Evolutionary conservation across 2,113 vertebrate genomes (phyloP).

Genomic region (Aspidoscelis tigris): DNA sequence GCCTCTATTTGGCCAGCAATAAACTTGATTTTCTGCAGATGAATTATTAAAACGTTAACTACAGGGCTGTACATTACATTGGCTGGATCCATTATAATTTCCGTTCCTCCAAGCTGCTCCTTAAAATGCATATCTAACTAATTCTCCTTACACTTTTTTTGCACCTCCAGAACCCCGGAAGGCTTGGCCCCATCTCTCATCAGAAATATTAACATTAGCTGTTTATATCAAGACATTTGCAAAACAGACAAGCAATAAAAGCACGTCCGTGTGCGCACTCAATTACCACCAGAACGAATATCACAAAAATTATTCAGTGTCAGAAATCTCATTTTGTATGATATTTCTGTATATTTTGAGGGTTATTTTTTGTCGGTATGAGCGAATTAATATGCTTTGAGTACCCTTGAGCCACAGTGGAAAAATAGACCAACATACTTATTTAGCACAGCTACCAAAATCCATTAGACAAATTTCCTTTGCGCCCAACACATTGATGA

Average conservation of each 20-base stretch:
- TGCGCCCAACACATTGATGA: conserved; percentile 84
- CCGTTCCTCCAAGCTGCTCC: conserved; percentile 60
- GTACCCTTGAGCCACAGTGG: conserved; percentile 82
- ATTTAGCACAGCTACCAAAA: conserved; percentile 81
- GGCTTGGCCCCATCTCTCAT: conserved; percentile 73
- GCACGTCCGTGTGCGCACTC: conserved; percentile 51
- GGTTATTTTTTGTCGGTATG: conserved; percentile 75
- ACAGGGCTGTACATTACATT: conserved; percentile 60
- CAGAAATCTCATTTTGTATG: conserved; percentile 85
- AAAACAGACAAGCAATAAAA: conserved; percentile 82
- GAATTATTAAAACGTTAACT: conserved; percentile 69
- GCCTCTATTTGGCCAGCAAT: conserved; percentile 43
- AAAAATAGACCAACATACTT: conserved; percentile 82
- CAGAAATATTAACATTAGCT: conserved; percentile 77
- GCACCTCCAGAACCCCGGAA: conserved; percentile 74
- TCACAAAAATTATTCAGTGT: conserved; percentile 84
- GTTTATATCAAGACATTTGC: conserved; percentile 79
- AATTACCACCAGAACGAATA: conserved; percentile 78
- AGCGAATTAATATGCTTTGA: conserved; percentile 83
- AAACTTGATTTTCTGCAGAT: conserved; percentile 63
- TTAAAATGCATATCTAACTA: conserved; percentile 72
- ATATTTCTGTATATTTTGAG: conserved; percentile 81
- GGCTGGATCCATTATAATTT: conserved; percentile 51
- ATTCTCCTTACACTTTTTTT: conserved; percentile 63
- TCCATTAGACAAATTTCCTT: conserved; percentile 86